Evolutionary conservation across 2,113 vertebrate genomes (phyloP).

Genomic region (Gambusia affinis): DNA sequence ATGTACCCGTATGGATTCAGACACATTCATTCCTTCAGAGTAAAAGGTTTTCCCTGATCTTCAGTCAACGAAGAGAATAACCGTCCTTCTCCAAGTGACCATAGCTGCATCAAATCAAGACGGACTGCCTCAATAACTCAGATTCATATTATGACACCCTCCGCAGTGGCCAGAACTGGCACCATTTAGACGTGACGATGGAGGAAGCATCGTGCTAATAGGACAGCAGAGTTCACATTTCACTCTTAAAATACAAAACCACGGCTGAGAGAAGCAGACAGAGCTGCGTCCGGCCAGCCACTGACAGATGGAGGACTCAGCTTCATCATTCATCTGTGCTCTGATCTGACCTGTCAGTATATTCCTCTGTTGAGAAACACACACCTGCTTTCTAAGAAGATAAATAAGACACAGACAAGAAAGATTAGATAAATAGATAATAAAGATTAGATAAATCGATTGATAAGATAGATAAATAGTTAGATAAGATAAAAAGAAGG

Average conservation of each 20-base stretch:
- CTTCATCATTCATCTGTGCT: constrained; percentile 47
- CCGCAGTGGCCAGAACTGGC: constrained; percentile 37
- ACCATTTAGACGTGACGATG: constrained; percentile 22
- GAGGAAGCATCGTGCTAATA: constrained; percentile 23
- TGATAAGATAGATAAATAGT: neutral
- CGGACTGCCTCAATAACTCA: constrained; percentile 19
- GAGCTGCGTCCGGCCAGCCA: constrained; percentile 38
- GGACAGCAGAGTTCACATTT: constrained; percentile 49
- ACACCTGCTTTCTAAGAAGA: too few species aligned
- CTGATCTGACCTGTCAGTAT: constrained; percentile 58
- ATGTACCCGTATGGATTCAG: constrained; percentile 36
- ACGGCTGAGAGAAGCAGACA: constrained; percentile 41
- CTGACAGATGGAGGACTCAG: constrained; percentile 32
- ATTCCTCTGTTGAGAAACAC: constrained; percentile 34
- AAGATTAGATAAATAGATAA: neutral
- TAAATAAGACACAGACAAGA: neutral
- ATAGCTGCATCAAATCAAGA: constrained; percentile 47
- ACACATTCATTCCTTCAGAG: constrained; percentile 20
- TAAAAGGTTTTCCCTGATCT: constrained; percentile 26
- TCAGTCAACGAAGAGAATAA: constrained; percentile 16
- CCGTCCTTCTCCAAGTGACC: constrained; percentile 27
- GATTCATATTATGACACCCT: constrained; percentile 10
- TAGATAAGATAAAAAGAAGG: too few species aligned
- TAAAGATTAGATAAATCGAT: neutral
- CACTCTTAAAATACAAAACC: constrained; percentile 47